Evolutionary conservation across 2,797 vertebrate genomes (phyloP).

Genomic region (Danio albolineatus): DNA sequence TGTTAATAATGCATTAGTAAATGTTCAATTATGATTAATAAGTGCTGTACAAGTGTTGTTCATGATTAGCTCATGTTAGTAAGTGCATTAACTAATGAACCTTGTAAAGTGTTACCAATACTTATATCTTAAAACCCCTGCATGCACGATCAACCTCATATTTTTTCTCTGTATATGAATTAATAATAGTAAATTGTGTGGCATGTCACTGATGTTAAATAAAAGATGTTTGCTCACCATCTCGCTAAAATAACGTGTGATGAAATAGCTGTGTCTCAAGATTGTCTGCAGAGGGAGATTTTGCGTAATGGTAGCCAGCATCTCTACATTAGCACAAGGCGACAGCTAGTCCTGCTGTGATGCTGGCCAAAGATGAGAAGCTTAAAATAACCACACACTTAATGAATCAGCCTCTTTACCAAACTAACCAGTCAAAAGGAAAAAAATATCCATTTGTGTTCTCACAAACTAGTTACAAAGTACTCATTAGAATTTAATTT

Average conservation of each 20-base stretch:
- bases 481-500: neutral
- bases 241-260: conserved; percentile 3
- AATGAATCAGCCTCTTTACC: neutral
- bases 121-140: no score
- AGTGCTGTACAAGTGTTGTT: no score
- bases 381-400: conserved; percentile 24
- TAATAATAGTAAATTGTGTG: neutral
- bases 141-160: no score
- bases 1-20: no score
- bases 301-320: conserved; percentile 14
- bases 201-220: neutral
- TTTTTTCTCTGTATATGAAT: neutral
- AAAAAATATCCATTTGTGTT: neutral
- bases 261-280: conserved; percentile 16
- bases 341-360: conserved; percentile 29
- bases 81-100: no score
- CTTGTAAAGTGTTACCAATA: no score
- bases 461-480: neutral
- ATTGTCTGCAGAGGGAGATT: conserved; percentile 4
- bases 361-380: neutral
- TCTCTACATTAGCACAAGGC: conserved; percentile 24
- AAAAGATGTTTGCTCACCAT: conserved; percentile 13
- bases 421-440: conserved; percentile 12
- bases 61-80: no score
- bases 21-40: no score